Evolutionary conservation across 2,797 vertebrate genomes (phyloP), one percentile per base, ranked within the genome.

Genomic region (Prunella strophiata): DNA sequence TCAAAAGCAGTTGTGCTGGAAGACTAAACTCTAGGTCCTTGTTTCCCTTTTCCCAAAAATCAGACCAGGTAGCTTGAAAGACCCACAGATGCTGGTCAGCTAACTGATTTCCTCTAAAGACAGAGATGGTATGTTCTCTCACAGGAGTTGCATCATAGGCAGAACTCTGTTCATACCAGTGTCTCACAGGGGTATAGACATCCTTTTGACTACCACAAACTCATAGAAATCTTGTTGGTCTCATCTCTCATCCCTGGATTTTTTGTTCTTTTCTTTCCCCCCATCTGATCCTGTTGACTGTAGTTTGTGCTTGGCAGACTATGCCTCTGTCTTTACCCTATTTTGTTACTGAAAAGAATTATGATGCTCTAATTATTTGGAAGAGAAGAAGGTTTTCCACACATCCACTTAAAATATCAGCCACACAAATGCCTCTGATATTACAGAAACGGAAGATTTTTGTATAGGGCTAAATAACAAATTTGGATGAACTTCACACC

Each of bases 401-500:
- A 29, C 5, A 75, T 29, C 18, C 19, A 9, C 94, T 88, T 92
- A 65, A 91, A 96, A 76, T 82, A 94, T 61, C 54, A 88, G 29
- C 42, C 75, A 84, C 22, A 50, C 71, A 84, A 95, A 66, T 52
- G 32, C 48, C 58, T 78, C 63, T 88, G 43, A 40, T 86, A 87
- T 77, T 72, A 77, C 17, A 91, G 47, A 89, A 89, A 90, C 76
- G n/a, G 66, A 96, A 88, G 66, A 26, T 34, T 90, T 94, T 85
- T 80, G 21, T 80, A 30, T 62, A 78, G 48, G 13, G 80, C 74
- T 59, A 92, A 90, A 94, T 54, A 67, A 89, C 79, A 74, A 75
- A 50, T 58, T 77, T 85, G 86, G 67, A 86, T 79, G 40, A 96
- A 89, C n/a, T 36, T 80, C 7, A 13, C 70, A 94, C 43, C 40